Evolutionary conservation across 2,113 vertebrate genomes (phyloP), one percentile per base, ranked within the genome.

Genomic region (Oncorhynchus clarkii): DNA sequence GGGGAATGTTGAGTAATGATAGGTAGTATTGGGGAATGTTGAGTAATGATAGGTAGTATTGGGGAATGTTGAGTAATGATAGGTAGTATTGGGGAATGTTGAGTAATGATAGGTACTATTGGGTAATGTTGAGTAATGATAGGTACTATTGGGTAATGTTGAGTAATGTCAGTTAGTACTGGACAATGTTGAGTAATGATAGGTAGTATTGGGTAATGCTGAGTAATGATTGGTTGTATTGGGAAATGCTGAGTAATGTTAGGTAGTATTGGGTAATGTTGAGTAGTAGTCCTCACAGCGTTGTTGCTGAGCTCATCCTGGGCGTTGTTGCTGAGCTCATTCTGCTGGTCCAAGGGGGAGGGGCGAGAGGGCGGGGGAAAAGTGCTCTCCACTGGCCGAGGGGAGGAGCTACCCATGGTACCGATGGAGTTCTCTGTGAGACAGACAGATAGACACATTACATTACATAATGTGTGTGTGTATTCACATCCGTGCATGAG

Each of bases 391-490:
- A 82, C 86, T 12, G 90, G 77, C 73, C 88, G 82, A n/a, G 85
- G 88, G 60, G 67, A 78, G 3, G 86, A 82, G 77, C 79, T 89
- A 6, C 86, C 85, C 88, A 92, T 91, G 85, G 88, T 90, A 59
- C 85, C 91, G 82, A 93, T 93, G 20, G 92, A 83, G 65, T 92
- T 89, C 89, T 93, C 86, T 1, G n/a, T 54, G 26, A 51, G 22
- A 20, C 4, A 2, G 18, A 62, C 2, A 62, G 4, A 29, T 8
- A 51, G 14, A 66, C 39, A 39, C 22, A 22, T 24, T 54, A 24
- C 45, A 65, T n/a, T 27, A 45, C 22, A 3, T 72, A n/a, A n/a
- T 49, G 67, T 70, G 74, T 16, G 4, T 34, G 31, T 71, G 74
- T 60, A 60, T 5, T 29, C 27, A 29, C 1, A 27, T 69, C 49